phyloP scores from a whole-genome alignment of 64 coral and sea anemone genomes.

The Anthopleura sola region DNA sequence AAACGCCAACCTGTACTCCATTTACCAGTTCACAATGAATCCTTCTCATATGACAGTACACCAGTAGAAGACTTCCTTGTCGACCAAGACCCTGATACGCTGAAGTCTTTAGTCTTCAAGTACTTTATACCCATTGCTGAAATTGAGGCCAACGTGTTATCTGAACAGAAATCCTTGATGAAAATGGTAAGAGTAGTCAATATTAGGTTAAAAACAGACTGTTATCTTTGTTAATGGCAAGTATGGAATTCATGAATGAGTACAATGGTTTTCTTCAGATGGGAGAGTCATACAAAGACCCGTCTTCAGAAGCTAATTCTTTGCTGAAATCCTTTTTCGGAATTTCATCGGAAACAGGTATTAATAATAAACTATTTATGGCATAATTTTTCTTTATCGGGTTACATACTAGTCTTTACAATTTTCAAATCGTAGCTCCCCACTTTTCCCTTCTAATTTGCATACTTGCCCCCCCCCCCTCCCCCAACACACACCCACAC shows the following conservation, averaged over 20 bases:
- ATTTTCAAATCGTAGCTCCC: too few relatives aligned
- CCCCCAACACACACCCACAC: too few relatives aligned
- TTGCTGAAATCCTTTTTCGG: neutral
- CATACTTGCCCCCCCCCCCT: too few relatives aligned
- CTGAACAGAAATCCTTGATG: neutral
- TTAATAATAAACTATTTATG: neutral
- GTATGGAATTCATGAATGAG: neutral
- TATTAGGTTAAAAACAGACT: too few relatives aligned
- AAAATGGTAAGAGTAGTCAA: neutral
- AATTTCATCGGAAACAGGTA: constrained; percentile 2
- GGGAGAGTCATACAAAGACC: neutral
- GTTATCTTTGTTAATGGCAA: too few relatives aligned
- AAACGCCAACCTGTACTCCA: neutral
- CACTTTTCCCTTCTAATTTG: too few relatives aligned
- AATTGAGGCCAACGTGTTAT: neutral
- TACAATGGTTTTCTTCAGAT: neutral
- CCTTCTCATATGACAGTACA: neutral
- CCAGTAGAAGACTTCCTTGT: constrained; percentile 7
- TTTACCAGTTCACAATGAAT: neutral
- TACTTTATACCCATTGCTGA: constrained; percentile 18
- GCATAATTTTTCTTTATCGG: too few relatives aligned
- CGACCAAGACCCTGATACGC: neutral
- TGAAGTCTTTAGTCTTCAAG: constrained; percentile 1
- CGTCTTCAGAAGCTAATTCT: neutral
- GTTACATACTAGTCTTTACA: too few relatives aligned